Evolutionary conservation across 2,797 vertebrate genomes (phyloP).

Genomic region (Pempheris klunzingeri): DNA sequence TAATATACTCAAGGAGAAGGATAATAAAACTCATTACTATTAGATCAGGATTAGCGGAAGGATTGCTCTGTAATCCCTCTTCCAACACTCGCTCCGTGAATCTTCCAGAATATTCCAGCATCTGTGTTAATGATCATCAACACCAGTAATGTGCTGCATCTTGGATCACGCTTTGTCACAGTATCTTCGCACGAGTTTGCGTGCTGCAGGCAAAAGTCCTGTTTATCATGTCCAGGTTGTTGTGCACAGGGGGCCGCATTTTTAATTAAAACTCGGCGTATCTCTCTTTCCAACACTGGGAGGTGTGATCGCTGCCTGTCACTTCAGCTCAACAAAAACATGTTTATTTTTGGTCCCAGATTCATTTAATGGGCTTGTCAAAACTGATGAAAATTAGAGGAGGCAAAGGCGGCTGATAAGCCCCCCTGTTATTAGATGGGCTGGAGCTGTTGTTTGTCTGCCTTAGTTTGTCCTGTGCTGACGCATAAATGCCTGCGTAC

Average conservation of each 20-base stretch:
- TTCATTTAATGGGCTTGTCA: conserved; percentile 85
- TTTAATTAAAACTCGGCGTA: conserved; percentile 78
- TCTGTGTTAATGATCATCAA: conserved; percentile 49
- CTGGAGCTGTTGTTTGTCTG: conserved; percentile 71
- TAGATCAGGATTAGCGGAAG: conserved; percentile 58
- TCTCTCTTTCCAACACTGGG: conserved; percentile 59
- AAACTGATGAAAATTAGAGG: conserved; percentile 83
- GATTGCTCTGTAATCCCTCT: conserved; percentile 53
- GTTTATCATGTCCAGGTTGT: conserved; percentile 57
- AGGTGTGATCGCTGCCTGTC: conserved; percentile 85
- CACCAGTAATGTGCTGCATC: conserved; percentile 30
- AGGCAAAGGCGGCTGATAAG: conserved; percentile 80
- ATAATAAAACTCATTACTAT: conserved; percentile 62
- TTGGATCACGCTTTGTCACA: conserved; percentile 29
- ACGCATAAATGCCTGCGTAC: conserved; percentile 57
- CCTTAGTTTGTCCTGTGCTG: conserved; percentile 65
- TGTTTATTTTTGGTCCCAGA: conserved; percentile 82
- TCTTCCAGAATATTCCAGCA: conserved; percentile 42
- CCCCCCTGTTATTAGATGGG: conserved; percentile 78
- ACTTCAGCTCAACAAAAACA: conserved; percentile 81
- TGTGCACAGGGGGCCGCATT: conserved; percentile 42
- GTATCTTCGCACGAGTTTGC: conserved; percentile 14
- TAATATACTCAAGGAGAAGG: conserved; percentile 50
- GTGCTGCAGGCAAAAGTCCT: conserved; percentile 54
- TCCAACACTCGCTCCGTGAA: conserved; percentile 28